phyloP scores from a whole-genome alignment of 2,797 vertebrate species.

The Manis pentadactyla region DNA sequence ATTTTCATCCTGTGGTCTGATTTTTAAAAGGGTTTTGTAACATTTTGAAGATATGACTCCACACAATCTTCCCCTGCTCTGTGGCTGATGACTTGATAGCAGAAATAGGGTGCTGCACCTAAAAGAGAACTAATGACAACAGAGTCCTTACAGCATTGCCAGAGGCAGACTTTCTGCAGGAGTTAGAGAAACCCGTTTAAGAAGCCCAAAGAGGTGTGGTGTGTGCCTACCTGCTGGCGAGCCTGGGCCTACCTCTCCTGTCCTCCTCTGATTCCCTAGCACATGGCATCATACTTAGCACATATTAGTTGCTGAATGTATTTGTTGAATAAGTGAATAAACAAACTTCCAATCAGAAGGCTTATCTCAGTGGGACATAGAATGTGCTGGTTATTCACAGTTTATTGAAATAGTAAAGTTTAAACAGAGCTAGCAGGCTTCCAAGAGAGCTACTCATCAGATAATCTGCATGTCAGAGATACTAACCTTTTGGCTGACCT shows the following conservation, averaged over 20 bases:
- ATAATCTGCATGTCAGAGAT: not conserved
- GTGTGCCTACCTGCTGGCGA: fast-evolving
- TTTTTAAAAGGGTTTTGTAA: not conserved
- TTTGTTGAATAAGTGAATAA: not conserved
- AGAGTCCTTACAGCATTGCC: not conserved
- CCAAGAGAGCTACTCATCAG: not conserved
- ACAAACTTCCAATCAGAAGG: not conserved
- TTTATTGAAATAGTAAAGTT: not conserved
- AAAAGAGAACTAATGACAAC: not conserved
- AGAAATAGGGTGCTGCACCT: not conserved
- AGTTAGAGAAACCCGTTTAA: not conserved
- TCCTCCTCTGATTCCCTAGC: not conserved
- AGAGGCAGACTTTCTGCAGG: not conserved
- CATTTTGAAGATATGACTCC: not conserved
- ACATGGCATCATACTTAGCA: not conserved
- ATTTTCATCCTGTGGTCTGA: not conserved
- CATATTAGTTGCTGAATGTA: not conserved
- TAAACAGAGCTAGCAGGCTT: not conserved
- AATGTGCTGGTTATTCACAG: not conserved
- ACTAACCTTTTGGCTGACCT: not conserved
- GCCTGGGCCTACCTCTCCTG: not conserved
- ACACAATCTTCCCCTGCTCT: not conserved
- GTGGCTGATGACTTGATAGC: not conserved
- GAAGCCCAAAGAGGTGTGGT: not conserved
- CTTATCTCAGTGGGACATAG: not conserved